Evolutionary conservation across 2,113 vertebrate genomes (phyloP).

Genomic region (Lepisosteus osseus): DNA sequence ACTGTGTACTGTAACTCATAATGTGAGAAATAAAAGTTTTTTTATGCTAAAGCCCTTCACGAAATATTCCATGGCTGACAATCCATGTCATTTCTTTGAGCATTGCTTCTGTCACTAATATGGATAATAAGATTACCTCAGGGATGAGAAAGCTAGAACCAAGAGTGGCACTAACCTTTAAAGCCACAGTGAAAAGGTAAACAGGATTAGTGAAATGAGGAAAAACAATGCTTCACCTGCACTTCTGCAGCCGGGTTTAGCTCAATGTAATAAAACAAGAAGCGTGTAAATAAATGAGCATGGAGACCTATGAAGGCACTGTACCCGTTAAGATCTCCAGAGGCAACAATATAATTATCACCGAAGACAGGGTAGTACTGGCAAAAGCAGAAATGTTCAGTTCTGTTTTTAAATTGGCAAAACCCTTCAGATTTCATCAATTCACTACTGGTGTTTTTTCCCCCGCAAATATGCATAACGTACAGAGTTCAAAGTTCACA

Average conservation of each 20-base stretch:
- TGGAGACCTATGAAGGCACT: slow-evolving; percentile 15
- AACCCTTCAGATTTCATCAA: background rate
- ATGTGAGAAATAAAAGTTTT: too few relatives aligned
- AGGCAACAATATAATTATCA: slow-evolving; percentile 18
- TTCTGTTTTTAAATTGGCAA: background rate
- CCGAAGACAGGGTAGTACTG: background rate
- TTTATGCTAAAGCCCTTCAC: too few relatives aligned
- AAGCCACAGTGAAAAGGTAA: background rate
- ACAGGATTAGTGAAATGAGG: background rate
- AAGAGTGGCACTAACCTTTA: slow-evolving; percentile 14
- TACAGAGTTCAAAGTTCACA: too few relatives aligned
- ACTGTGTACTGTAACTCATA: too few relatives aligned
- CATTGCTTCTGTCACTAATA: background rate
- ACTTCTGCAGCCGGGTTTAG: slow-evolving; percentile 3
- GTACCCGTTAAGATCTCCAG: slow-evolving; percentile 10
- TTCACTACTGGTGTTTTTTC: background rate
- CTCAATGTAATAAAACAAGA: slow-evolving; percentile 18
- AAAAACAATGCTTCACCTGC: background rate
- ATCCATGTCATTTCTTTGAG: background rate
- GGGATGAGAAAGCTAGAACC: background rate
- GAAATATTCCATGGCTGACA: too few relatives aligned
- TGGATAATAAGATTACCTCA: slow-evolving; percentile 18
- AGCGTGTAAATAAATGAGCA: slow-evolving; percentile 10
- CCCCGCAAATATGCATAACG: too few relatives aligned
- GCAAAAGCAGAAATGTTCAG: background rate